Conservation (phyloP, 2,797 vertebrate species). For the Atherinosoma microstoma region DNA sequence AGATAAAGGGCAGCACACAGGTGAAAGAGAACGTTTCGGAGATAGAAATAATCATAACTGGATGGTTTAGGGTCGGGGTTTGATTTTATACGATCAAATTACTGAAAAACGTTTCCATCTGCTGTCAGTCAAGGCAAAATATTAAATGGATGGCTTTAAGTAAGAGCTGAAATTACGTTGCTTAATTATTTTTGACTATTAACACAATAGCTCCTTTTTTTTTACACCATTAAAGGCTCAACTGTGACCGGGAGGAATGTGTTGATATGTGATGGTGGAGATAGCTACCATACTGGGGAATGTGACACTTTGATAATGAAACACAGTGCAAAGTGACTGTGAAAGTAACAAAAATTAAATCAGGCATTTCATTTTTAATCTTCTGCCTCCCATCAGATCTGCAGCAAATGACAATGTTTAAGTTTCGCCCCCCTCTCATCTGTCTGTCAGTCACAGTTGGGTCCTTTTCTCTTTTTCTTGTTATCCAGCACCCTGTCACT, state of each 20-base stretch:
- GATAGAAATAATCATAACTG: slow-evolving; percentile 2
- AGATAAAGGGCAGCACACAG: slow-evolving; percentile 1
- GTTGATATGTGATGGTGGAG: slow-evolving; percentile 44
- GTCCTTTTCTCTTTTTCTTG: slow-evolving; percentile 32
- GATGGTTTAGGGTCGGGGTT: not conserved
- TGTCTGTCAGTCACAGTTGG: slow-evolving; percentile 58
- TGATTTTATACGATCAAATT: too few relatives aligned
- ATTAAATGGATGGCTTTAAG: not conserved
- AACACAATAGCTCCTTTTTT: slow-evolving; percentile 24
- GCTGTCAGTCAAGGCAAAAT: not conserved
- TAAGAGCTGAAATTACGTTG: not conserved
- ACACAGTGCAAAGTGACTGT: slow-evolving; percentile 71
- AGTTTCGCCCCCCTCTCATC: slow-evolving; percentile 18
- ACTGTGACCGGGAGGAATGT: slow-evolving; percentile 25
- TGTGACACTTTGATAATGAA: slow-evolving; percentile 71
- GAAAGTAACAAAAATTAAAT: slow-evolving; percentile 74
- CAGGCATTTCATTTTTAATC: slow-evolving; percentile 71
- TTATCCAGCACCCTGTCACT: slow-evolving; percentile 48
- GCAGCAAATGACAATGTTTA: slow-evolving; percentile 51
- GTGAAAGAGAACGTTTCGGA: not conserved
- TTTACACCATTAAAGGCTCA: slow-evolving; percentile 26
- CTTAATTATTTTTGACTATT: not conserved
- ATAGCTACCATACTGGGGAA: slow-evolving; percentile 35
- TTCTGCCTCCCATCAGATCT: slow-evolving; percentile 54
- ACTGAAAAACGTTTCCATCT: too few relatives aligned